Base-by-base conservation (phyloP, 2,113 vertebrate genomes). In the Brachionichthys hirsutus region DNA sequence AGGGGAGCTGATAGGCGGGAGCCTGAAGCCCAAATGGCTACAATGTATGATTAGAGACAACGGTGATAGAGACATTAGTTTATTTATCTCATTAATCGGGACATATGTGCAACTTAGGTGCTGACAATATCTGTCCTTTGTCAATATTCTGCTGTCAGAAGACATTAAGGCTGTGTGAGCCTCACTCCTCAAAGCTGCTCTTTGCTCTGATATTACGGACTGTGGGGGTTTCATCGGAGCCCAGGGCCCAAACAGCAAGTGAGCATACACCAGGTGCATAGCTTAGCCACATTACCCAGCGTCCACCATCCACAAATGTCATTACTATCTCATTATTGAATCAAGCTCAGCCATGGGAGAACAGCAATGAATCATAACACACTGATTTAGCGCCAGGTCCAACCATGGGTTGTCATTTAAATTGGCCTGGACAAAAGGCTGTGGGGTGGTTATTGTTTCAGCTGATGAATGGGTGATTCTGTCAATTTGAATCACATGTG, bases 251-350 rank as follows among this genome's bases (percentile, higher is more conserved):
- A 72, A 75, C 74, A 91, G 83, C 76, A 90, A 89, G 91, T 88
- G 90, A 92, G 88, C 78, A 84, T 54, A 73, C 45, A 52, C 70
- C 76, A 63, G 75, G 58, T 70, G 87, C 81, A 88, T 89, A 88
- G 76, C 87, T 93, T 87, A 90, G 83, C 84, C 89, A 87, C 90
- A 91, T 92, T 89, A 92, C 64, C 78, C 78, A 52, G 58, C 73
- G 70, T 70, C 68, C 87, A 91, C 86, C 83, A 77, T 85, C 62
- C 36, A 89, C 86, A 89, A 92, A 86, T 90, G 78, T 88, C 87
- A 92, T 91, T 93, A 92, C 77, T 85, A 87, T 47, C 91, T 90
- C 85, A 94, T 94, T 92, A 93, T 81, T 84, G 85, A 67, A 72
- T 71, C n/a, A 55, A 87, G 78, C 85, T 42, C 53, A 67, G 76